Evolutionary conservation across 2,888 invertebrate genomes (phyloP).

Genomic region (Boloria euphrosyne): DNA sequence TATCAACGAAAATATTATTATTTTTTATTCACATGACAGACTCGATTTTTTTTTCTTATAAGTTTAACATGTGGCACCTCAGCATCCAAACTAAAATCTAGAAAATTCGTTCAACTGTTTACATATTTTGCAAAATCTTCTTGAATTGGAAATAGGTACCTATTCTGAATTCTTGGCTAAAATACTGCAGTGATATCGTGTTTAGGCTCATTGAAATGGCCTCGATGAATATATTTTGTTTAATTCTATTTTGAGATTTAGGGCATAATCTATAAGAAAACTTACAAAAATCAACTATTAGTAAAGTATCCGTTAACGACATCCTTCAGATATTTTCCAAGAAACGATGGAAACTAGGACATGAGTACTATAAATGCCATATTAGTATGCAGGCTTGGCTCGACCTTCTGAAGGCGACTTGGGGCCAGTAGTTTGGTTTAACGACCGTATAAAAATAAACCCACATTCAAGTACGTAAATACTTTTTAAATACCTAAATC

Average conservation of each 20-base stretch:
- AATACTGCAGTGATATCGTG: too few species aligned
- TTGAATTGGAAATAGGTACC: too few species aligned
- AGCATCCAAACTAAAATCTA: too few species aligned
- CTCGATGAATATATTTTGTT: background rate
- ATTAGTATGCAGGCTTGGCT: slow-evolving; percentile 22
- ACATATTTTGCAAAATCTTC: too few species aligned
- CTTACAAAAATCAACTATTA: background rate
- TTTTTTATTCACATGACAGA: too few species aligned
- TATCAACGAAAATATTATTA: too few species aligned
- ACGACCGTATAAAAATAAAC: slow-evolving; percentile 10
- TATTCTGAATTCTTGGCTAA: too few species aligned
- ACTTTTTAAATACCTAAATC: background rate
- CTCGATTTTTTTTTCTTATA: too few species aligned
- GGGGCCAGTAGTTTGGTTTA: slow-evolving; percentile 6
- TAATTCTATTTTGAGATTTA: background rate
- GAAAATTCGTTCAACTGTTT: too few species aligned
- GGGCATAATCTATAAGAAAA: background rate
- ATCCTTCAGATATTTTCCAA: slow-evolving; percentile 25
- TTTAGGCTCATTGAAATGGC: too few species aligned
- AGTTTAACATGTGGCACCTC: too few species aligned
- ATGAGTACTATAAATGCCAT: slow-evolving; percentile 21
- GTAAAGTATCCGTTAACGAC: slow-evolving; percentile 8
- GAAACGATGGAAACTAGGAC: slow-evolving; percentile 29
- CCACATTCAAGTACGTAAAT: background rate
- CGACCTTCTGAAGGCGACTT: slow-evolving; percentile 29